phyloP scores from a whole-genome alignment of 2,888 invertebrate genomes.

The Drosophila kambysellisi region DNA sequence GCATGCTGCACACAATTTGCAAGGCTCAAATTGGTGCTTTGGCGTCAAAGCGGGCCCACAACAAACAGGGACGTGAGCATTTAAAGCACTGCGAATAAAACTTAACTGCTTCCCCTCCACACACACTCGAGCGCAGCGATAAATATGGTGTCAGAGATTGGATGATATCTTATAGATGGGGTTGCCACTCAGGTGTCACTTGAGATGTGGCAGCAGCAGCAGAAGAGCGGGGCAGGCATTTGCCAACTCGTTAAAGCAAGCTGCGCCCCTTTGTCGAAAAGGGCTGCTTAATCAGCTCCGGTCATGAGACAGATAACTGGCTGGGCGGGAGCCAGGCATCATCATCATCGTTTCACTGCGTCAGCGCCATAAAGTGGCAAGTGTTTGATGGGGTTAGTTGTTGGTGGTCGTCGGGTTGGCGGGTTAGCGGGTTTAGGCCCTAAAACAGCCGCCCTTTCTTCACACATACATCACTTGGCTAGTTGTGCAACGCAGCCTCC shows the following conservation, averaged over 20 bases:
- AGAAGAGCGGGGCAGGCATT: not conserved
- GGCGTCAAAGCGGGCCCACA: slow-evolving; percentile 19
- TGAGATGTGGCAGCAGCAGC: slow-evolving; percentile 6
- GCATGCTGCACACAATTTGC: slow-evolving; percentile 51
- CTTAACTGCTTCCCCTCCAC: slow-evolving; percentile 60
- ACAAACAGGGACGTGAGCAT: slow-evolving; percentile 70
- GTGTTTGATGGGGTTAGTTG: slow-evolving; percentile 4
- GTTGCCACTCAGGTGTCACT: slow-evolving; percentile 64
- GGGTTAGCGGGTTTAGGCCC: not conserved
- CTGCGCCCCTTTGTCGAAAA: slow-evolving; percentile 24
- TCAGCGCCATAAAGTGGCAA: slow-evolving; percentile 61
- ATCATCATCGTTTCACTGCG: slow-evolving; percentile 58
- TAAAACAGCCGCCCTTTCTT: slow-evolving; percentile 8
- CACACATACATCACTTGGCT: slow-evolving; percentile 55
- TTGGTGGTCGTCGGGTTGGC: not conserved
- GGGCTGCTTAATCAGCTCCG: slow-evolving; percentile 66
- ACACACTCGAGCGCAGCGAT: slow-evolving; percentile 10
- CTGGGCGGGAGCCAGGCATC: slow-evolving; percentile 49
- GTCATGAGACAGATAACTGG: slow-evolving; percentile 62
- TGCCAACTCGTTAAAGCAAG: slow-evolving; percentile 65
- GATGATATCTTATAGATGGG: slow-evolving; percentile 3
- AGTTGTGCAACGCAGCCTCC: slow-evolving; percentile 30
- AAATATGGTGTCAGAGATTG: slow-evolving; percentile 21
- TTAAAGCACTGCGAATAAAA: slow-evolving; percentile 73
- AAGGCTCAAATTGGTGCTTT: slow-evolving; percentile 64